Evolutionary conservation across 2,888 invertebrate species (phyloP), one percentile per base, ranked within the genome.

Genomic region (Acleris literana): DNA sequence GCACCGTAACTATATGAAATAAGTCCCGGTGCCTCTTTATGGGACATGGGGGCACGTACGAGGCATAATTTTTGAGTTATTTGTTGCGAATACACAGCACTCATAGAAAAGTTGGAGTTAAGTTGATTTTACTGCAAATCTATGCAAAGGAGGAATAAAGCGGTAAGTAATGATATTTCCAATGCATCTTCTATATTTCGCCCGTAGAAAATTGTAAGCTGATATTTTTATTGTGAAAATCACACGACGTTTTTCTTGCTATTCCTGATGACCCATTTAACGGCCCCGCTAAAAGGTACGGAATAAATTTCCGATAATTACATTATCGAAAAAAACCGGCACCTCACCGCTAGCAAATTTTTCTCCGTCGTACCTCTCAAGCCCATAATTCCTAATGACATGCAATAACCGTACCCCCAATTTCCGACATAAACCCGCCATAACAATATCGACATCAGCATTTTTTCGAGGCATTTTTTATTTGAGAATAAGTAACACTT

Each of bases 321-420:
- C 85, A 90, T 92, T 92, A 92, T 90, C 88, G 86, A 82, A 78
- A 79, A 20, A 83, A 86, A 85, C 75, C 79, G 81, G 81, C 84
- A 79, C 80, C 87, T 85, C 86, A 83, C 81, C 84, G 77, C 78
- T 79, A 74, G 80, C 81, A 85, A 88, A 82, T 90, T 90, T 87
- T 82, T 84, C 84, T 84, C 84, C 82, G 70, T 71, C 76, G 70
- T 82, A 84, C 88, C 87, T 86, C 85, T 80, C 84, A 86, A 91
- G 91, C 91, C 90, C 92, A 92, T 92, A 92, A 92, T 92, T 92
- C 91, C 92, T 92, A 92, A 92, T 92, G 92, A 92, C 92, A 92
- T 92, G 92, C 92, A 92, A 92, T 92, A 92, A 92, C 87, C 88
- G 91, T 91, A 90, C 92, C 92, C 91, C 91, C 92, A 92, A 92